These are phyloP conservation scores for Chloromyia formosa DNA, from an alignment of 2,888 invertebrate genomes.

Conservation along the genomic window DNA sequence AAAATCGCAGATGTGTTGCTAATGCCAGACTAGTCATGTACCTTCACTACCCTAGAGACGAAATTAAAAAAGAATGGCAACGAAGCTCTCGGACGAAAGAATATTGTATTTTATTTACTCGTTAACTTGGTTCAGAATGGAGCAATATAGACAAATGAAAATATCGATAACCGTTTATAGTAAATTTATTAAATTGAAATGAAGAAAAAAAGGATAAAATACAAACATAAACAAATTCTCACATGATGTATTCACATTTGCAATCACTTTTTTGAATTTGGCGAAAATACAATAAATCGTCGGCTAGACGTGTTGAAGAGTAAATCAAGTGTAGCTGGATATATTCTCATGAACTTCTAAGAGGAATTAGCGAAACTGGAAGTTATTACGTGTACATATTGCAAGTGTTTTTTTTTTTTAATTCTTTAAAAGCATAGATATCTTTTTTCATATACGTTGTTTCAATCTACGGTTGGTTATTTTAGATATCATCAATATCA, in stretches of 20 bases:
- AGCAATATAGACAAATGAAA: too few species aligned
- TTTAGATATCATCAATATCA: slow-evolving; percentile 92
- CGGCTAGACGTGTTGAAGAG: slow-evolving; percentile 11
- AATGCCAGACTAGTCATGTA: too few species aligned
- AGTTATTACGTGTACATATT: not conserved
- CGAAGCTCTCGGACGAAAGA: too few species aligned
- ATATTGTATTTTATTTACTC: too few species aligned
- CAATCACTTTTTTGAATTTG: slow-evolving; percentile 32
- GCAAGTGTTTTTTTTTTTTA: slow-evolving; percentile 15
- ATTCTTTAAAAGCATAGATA: slow-evolving; percentile 10
- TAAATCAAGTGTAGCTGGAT: slow-evolving; percentile 10
- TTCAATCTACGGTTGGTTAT: not conserved
- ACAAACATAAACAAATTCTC: slow-evolving; percentile 33
- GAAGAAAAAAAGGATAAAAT: slow-evolving; percentile 30
- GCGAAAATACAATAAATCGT: slow-evolving; percentile 24
- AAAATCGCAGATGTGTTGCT: too few species aligned
- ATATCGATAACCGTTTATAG: slow-evolving; percentile 1
- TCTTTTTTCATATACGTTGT: not conserved
- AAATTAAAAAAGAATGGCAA: too few species aligned
- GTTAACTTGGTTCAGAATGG: too few species aligned
- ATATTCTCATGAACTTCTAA: slow-evolving; percentile 11
- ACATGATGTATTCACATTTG: slow-evolving; percentile 29
- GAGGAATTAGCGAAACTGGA: slow-evolving; percentile 26
- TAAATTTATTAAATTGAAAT: slow-evolving; percentile 41
- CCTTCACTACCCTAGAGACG: too few species aligned